phyloP scores from a whole-genome alignment of 2,797 vertebrate species.

The Etheostoma perlongum region DNA sequence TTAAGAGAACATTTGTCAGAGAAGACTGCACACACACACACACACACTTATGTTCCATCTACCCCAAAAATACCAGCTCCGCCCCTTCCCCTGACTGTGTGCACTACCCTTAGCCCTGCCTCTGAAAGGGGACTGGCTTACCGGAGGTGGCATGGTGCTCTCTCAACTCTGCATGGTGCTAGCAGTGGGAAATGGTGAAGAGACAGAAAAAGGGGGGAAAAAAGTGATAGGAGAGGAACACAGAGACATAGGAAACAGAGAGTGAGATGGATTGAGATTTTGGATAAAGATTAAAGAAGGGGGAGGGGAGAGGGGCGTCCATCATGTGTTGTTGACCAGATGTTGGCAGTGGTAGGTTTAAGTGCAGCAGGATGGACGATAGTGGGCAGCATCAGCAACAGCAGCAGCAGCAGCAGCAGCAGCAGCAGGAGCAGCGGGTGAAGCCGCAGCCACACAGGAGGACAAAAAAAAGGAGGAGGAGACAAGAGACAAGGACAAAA shows the following conservation, averaged over 20 bases:
- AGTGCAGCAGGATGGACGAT: constrained; percentile 61
- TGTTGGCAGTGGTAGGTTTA: constrained; percentile 69
- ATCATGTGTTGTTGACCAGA: constrained; percentile 69
- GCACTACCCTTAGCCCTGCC: constrained; percentile 36
- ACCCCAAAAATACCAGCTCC: constrained; percentile 10
- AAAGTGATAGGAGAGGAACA: constrained; percentile 43
- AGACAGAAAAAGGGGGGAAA: constrained; percentile 40
- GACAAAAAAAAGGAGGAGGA: constrained; percentile 53
- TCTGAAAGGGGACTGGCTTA: constrained; percentile 87
- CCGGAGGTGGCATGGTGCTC: constrained; percentile 90
- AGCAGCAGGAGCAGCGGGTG: constrained; percentile 47
- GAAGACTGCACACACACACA: background rate
- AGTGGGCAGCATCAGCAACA: constrained; percentile 59
- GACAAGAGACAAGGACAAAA: constrained; percentile 76
- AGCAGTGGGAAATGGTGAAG: constrained; percentile 32
- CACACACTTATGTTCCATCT: background rate
- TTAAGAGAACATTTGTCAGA: background rate
- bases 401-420: constrained; percentile 43
- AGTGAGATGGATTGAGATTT: constrained; percentile 26
- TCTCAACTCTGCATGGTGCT: constrained; percentile 94
- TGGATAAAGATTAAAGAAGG: constrained; percentile 30
- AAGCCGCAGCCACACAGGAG: constrained; percentile 64
- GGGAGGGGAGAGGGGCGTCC: constrained; percentile 44
- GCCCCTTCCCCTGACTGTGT: constrained; percentile 21
- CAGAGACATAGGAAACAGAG: constrained; percentile 21